A percentile compares a stretch with the other conserved stretches of the same genome.
These are phyloP conservation scores for Melanostoma mellinum DNA, from an alignment of 2,888 invertebrate species.

Conservation along the genomic window DNA sequence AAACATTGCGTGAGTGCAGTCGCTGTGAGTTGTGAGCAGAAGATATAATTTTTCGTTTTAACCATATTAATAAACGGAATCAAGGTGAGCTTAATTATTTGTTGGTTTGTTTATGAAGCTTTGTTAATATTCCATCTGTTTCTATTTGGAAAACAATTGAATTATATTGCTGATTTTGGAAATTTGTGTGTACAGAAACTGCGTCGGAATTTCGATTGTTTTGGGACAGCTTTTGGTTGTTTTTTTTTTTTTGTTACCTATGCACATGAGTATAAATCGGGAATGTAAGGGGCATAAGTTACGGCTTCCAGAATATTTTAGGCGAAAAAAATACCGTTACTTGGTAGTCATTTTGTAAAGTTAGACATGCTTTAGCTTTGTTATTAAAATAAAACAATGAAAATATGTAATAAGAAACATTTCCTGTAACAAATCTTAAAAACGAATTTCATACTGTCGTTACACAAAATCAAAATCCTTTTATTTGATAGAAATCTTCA, in stretches of 20 bases:
- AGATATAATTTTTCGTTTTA: background rate
- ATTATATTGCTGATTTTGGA: too few species aligned
- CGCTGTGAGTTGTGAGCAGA: slow-evolving; percentile 4
- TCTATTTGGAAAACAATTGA: too few species aligned
- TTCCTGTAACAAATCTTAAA: too few species aligned
- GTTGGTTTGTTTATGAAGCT: background rate
- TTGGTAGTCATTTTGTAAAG: too few species aligned
- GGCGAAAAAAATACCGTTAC: too few species aligned
- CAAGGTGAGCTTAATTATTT: slow-evolving; percentile 20
- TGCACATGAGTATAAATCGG: background rate
- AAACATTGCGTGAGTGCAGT: slow-evolving; percentile 8
- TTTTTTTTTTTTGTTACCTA: background rate
- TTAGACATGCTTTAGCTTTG: too few species aligned
- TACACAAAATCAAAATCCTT: background rate
- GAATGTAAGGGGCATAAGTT: background rate
- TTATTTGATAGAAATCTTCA: background rate
- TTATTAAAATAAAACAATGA: too few species aligned
- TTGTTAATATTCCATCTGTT: background rate
- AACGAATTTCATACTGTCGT: too few species aligned
- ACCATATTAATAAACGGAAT: background rate
- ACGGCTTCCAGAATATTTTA: background rate
- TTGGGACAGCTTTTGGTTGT: background rate
- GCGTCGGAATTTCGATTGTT: slow-evolving; percentile 43
- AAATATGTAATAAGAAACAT: too few species aligned
- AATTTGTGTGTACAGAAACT: background rate